phyloP scores from a whole-genome alignment of 2,888 invertebrate genomes.

The Lacanobia oleracea region DNA sequence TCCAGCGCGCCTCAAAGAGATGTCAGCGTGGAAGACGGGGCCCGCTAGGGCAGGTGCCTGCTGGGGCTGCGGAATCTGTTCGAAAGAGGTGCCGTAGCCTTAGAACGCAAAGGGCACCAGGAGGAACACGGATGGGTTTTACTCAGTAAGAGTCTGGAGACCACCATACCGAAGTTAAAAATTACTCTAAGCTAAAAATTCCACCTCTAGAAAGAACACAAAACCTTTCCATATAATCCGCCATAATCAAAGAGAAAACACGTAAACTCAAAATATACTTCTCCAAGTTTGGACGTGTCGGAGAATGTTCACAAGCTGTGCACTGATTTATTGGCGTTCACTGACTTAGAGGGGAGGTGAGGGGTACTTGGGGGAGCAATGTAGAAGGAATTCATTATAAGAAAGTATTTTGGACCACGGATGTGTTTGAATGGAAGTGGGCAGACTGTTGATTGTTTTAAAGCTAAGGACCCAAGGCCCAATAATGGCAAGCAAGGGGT shows the following conservation, averaged over 20 bases:
- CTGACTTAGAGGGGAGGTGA: slow-evolving; percentile 39
- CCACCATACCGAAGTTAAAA: not conserved
- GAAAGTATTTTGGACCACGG: slow-evolving; percentile 50
- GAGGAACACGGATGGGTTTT: no score
- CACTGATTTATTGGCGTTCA: slow-evolving; percentile 69
- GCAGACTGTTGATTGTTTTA: not conserved
- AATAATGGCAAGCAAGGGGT: no score
- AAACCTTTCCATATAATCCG: slow-evolving; percentile 34
- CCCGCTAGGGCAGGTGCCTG: no score
- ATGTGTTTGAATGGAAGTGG: slow-evolving; percentile 36
- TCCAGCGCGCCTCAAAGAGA: no score
- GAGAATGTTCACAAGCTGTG: slow-evolving; percentile 72
- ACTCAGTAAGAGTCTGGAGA: no score
- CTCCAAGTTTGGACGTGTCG: slow-evolving; percentile 69
- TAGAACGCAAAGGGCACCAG: no score
- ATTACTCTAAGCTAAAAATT: not conserved
- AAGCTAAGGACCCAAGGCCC: not conserved
- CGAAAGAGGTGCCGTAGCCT: no score
- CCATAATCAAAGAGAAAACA: slow-evolving; percentile 61
- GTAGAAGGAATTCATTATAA: slow-evolving; percentile 58
- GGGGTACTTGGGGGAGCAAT: slow-evolving; percentile 31
- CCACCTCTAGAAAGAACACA: slow-evolving; percentile 2
- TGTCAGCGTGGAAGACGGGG: no score
- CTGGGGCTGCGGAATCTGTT: no score
- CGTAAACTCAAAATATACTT: slow-evolving; percentile 70